phyloP scores from a whole-genome alignment of 2,888 invertebrate genomes.

The Sympetrum striolatum region DNA sequence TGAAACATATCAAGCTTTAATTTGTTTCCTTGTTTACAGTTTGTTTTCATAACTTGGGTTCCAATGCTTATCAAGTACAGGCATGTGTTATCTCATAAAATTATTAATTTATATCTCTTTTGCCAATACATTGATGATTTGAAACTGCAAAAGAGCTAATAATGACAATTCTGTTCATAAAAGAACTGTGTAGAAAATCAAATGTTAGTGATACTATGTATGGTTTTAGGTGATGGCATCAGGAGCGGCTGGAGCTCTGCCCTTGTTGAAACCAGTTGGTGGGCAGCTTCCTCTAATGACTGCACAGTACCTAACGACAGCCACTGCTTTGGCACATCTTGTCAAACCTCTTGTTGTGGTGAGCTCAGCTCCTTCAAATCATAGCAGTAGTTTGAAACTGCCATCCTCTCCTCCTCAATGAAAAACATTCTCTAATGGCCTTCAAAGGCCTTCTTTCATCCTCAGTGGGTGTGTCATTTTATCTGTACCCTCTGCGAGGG shows the following conservation, averaged over 20 bases:
- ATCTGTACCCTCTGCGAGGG: constrained; percentile 18
- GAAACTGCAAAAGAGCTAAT: too few relatives aligned
- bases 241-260: constrained; percentile 61
- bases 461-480: not conserved
- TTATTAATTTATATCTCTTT: too few relatives aligned
- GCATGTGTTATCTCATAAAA: too few relatives aligned
- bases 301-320: constrained; percentile 70
- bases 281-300: constrained; percentile 69
- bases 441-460: not conserved
- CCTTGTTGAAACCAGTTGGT: constrained; percentile 63
- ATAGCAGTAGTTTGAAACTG: not conserved
- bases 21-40: too few relatives aligned
- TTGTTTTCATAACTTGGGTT: too few relatives aligned
- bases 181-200: too few relatives aligned
- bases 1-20: too few relatives aligned
- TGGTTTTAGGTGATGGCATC: constrained; percentile 49
- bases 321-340: constrained; percentile 68
- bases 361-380: constrained; percentile 58
- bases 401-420: not conserved
- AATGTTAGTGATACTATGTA: too few relatives aligned
- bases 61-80: too few relatives aligned
- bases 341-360: constrained; percentile 76
- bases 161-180: too few relatives aligned
- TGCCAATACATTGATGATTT: too few relatives aligned
- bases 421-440: not conserved